These are phyloP conservation scores for Xiphophorus hellerii DNA, from an alignment of 2,113 vertebrate species.

Conservation along the genomic window DNA sequence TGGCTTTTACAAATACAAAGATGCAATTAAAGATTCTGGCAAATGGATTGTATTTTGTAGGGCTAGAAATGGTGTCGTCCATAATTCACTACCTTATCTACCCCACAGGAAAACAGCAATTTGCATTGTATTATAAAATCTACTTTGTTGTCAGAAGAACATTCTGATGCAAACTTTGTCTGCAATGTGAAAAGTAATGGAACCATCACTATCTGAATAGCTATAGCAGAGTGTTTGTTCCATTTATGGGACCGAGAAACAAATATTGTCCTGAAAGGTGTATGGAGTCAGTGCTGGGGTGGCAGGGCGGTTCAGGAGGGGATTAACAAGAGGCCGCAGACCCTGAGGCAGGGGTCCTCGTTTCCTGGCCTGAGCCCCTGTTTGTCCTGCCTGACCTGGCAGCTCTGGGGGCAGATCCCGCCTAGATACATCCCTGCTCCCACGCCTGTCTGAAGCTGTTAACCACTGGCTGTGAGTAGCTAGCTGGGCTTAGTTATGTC, in stretches of 20 bases:
- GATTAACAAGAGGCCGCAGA: conserved; percentile 90
- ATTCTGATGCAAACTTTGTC: too few species aligned
- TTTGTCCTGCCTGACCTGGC: conserved; percentile 98
- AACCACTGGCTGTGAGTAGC: conserved; percentile 87
- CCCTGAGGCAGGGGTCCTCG: conserved; percentile 83
- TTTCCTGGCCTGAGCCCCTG: conserved; percentile 91
- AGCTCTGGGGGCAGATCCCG: conserved; percentile 90
- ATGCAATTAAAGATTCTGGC: too few species aligned
- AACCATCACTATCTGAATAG: neutral
- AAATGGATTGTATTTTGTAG: too few species aligned
- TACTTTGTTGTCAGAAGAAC: too few species aligned
- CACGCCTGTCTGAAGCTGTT: conserved; percentile 98
- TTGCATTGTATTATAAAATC: too few species aligned
- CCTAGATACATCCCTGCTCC: conserved; percentile 88
- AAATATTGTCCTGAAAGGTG: conserved; percentile 53
- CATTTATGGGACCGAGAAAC: neutral
- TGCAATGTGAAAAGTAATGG: too few species aligned
- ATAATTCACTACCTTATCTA: too few species aligned
- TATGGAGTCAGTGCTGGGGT: conserved; percentile 71
- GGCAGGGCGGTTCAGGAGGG: conserved; percentile 69
- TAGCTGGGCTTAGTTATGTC: conserved; percentile 85
- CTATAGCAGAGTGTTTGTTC: neutral
- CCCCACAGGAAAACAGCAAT: too few species aligned
- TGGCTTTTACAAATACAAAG: too few species aligned
- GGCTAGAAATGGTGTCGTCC: too few species aligned